These are phyloP conservation scores for Kradibia gibbosae DNA, from an alignment of 1,140 invertebrate genomes.

Conservation along the genomic window DNA sequence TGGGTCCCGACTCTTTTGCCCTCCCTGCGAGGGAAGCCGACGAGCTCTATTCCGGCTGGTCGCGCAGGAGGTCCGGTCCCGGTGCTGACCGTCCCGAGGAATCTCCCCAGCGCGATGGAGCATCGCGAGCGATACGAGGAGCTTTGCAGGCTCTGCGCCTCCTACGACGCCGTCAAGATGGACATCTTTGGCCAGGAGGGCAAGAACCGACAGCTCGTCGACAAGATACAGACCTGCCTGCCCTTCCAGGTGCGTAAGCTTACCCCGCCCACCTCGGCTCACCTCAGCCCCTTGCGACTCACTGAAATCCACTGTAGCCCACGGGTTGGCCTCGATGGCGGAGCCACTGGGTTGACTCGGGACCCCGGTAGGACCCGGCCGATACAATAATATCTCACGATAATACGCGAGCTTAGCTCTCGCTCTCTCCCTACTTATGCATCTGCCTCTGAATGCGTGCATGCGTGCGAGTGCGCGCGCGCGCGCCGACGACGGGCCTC, in stretches of 20 bases:
- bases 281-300: no score
- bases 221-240: slow-evolving; percentile 73
- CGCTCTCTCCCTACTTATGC: neutral
- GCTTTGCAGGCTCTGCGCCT: slow-evolving; percentile 73
- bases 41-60: no score
- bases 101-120: slow-evolving; percentile 57
- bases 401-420: no score
- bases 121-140: slow-evolving; percentile 68
- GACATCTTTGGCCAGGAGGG: slow-evolving; percentile 73
- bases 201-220: slow-evolving; percentile 70
- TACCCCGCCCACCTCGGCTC: no score
- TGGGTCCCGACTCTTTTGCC: neutral
- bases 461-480: neutral
- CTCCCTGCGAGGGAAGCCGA: neutral
- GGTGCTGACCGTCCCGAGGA: no score
- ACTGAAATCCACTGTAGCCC: no score
- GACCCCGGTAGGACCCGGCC: no score
- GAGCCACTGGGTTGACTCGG: no score
- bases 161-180: slow-evolving; percentile 72
- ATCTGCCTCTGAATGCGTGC: neutral
- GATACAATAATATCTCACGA: no score
- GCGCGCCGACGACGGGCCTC: neutral
- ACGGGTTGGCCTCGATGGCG: no score
- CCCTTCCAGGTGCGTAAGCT: slow-evolving; percentile 69
- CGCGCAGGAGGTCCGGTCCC: no score